Percentiles rank a stretch among this genome's conserved stretches.
These are phyloP conservation scores for Branchellion lobata DNA, from an alignment of 2,888 invertebrate genomes.

Conservation along the genomic window DNA sequence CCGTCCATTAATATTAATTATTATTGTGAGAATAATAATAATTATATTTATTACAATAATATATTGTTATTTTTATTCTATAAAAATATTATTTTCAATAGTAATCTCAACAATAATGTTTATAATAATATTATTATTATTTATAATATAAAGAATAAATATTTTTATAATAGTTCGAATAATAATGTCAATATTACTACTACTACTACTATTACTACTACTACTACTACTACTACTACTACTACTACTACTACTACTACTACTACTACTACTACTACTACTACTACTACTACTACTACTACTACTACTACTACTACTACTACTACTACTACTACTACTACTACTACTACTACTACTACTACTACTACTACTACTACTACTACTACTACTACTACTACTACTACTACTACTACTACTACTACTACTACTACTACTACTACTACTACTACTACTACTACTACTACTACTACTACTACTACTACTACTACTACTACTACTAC, in stretches of 20 bases:
- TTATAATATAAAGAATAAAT: too few species aligned
- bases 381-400: constrained; percentile 46
- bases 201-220: too few species aligned
- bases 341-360: too few species aligned
- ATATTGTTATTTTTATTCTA: background rate
- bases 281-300: too few species aligned
- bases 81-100: background rate
- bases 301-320: too few species aligned
- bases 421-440: constrained; percentile 47
- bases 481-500: constrained; percentile 47
- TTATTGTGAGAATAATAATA: background rate
- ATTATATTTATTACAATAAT: background rate
- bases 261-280: too few species aligned
- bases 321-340: too few species aligned
- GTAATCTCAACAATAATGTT: background rate
- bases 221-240: too few species aligned
- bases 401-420: constrained; percentile 48
- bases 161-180: too few species aligned
- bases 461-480: constrained; percentile 47
- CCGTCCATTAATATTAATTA: too few species aligned
- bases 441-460: constrained; percentile 47
- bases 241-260: too few species aligned
- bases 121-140: background rate
- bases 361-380: constrained; percentile 32
- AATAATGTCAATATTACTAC: too few species aligned